phyloP scores from a whole-genome alignment of 92 coral and sea anemone genomes.

The Bergia sp. region DNA sequence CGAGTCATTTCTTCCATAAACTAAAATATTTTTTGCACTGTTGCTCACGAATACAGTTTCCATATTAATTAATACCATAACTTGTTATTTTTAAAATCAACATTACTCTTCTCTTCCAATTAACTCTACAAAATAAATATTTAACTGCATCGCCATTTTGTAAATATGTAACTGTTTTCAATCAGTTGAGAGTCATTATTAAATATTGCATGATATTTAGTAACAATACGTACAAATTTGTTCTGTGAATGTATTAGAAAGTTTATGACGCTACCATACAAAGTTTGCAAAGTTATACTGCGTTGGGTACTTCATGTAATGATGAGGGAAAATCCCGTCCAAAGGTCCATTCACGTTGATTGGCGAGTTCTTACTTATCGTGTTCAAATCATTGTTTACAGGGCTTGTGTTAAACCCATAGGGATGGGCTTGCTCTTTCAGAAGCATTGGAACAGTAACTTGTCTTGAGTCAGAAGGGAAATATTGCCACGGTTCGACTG shows the following conservation, averaged over 20 bases:
- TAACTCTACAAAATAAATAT: background rate
- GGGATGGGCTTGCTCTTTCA: slow-evolving; percentile 79
- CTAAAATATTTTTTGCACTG: background rate
- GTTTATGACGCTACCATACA: slow-evolving; percentile 69
- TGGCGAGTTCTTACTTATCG: slow-evolving; percentile 46
- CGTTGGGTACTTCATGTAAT: slow-evolving; percentile 49
- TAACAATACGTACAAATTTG: slow-evolving; percentile 41
- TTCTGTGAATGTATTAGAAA: slow-evolving; percentile 38
- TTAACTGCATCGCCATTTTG: background rate
- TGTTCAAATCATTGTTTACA: slow-evolving; percentile 83
- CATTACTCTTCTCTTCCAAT: too few species aligned
- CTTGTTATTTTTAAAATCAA: background rate
- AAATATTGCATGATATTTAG: slow-evolving; percentile 20
- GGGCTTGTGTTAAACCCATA: slow-evolving; percentile 90
- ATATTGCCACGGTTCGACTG: slow-evolving; percentile 88
- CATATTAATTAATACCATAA: too few species aligned
- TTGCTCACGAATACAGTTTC: background rate
- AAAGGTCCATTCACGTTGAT: slow-evolving; percentile 80
- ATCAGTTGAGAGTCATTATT: background rate
- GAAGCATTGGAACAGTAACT: slow-evolving; percentile 91
- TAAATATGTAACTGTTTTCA: too few species aligned
- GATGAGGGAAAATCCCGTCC: slow-evolving; percentile 77
- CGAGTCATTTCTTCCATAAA: background rate
- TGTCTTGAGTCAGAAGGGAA: slow-evolving; percentile 94
- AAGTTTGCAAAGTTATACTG: slow-evolving; percentile 82